Base-by-base conservation (phyloP, 2,797 vertebrate species). In the Phataginus tetradactyla region DNA sequence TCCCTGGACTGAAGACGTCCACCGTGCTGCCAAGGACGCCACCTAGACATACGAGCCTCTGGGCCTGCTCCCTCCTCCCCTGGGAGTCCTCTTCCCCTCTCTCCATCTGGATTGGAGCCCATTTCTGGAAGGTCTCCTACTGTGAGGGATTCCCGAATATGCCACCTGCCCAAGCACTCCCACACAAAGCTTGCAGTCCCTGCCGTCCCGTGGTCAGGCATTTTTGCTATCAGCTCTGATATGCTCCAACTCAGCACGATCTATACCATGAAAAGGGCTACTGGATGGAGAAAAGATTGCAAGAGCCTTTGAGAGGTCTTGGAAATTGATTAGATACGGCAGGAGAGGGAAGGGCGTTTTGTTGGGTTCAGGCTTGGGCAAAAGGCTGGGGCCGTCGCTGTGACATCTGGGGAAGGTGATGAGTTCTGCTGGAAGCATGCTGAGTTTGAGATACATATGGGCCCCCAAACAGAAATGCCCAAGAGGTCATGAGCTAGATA, bases 401-500 rank as follows among this genome's bases (percentile, higher is more conserved):
- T 49, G 84, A 10, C 1, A 1, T 1, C 11, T 12, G 10, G 21
- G 55, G 25, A 11, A 27, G 39, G 0, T 1, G 18, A 15, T 1
- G 9, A 27, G 27, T 6, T 49, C 80, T 51, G 27, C 57, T 5
- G 4, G 55, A 42, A 25, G 4, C 4, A 3, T 2, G 4, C 1
- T 20, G 72, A 39, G n/a, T 61, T 3, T 4, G 29, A 51, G 39
- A 23, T 7, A 4, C 0, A 0, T 34, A 34, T 11, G 39, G 49
- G 17, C 9, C 51, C 17, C 34, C 29, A 1, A 0, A 14, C 5
- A 37, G 45, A 72, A 15, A 72, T 5, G 34, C 14, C 51, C 34
- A 2, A 0, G 0, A 20, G 23, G 77, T 2, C 21, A 1, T 0
- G 32, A 29, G 21, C 4, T 3, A 39, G 53, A n/a, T 4, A 5